Conservation (phyloP, 2,888 invertebrate species). For the Linyphia triangularis region DNA sequence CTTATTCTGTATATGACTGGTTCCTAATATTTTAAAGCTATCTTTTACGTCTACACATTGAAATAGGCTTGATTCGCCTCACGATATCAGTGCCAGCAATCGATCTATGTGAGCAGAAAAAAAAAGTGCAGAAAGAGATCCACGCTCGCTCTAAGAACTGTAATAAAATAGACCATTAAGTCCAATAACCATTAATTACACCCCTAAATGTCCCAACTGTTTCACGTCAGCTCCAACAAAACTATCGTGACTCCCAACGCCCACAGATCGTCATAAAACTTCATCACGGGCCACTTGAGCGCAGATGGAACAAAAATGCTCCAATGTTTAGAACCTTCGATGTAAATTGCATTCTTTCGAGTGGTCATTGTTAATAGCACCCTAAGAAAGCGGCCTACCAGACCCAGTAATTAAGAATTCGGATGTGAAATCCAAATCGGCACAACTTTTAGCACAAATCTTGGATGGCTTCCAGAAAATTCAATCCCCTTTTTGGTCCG, state of each 20-base stretch:
- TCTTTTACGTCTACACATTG: no score
- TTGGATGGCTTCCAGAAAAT: conserved; percentile 54
- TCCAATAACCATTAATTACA: conserved; percentile 19
- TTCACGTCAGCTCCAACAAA: conserved; percentile 6
- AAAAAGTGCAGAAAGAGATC: background rate
- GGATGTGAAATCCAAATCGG: conserved; percentile 9
- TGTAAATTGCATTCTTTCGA: conserved; percentile 1
- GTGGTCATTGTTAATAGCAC: conserved; percentile 10
- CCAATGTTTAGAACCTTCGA: background rate
- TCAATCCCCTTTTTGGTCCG: conserved; percentile 16
- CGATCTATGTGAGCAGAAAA: background rate
- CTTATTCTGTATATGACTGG: no score
- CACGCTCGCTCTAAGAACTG: background rate
- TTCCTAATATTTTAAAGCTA: no score
- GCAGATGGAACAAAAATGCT: conserved; percentile 15
- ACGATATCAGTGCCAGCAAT: background rate
- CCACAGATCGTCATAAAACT: conserved; percentile 47
- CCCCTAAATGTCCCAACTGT: background rate
- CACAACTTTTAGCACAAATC: conserved; percentile 27
- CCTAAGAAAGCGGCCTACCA: background rate
- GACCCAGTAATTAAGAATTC: conserved; percentile 46
- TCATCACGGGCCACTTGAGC: conserved; percentile 45
- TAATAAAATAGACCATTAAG: conserved; percentile 27
- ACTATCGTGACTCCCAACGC: conserved; percentile 34
- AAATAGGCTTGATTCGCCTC: no score